phyloP scores from a whole-genome alignment of 2,113 vertebrate species.

The Pseudopipra pipra region DNA sequence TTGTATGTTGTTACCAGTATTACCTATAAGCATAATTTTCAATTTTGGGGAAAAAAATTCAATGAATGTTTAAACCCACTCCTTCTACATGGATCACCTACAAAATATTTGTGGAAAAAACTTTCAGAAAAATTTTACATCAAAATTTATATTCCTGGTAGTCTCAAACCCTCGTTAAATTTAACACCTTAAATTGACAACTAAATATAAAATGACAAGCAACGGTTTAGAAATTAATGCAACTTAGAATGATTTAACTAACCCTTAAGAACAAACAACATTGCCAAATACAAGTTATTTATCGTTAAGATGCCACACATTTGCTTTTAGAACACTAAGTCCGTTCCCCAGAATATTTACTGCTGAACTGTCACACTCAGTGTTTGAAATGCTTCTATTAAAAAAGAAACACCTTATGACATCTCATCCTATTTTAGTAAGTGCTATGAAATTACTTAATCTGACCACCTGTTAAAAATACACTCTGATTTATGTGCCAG shows the following conservation, averaged over 20 bases:
- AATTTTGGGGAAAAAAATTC: too few relatives aligned
- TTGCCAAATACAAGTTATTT: neutral
- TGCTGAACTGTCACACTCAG: neutral
- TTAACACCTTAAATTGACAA: neutral
- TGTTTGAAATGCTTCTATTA: neutral
- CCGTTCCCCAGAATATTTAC: neutral
- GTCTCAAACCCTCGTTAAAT: neutral
- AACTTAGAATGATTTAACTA: neutral
- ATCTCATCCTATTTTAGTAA: neutral
- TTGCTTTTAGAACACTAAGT: neutral
- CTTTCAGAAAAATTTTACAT: neutral
- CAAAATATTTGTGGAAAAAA: neutral
- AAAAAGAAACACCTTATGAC: neutral
- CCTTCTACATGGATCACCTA: neutral
- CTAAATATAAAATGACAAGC: neutral
- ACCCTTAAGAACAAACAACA: neutral
- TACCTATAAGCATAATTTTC: neutral
- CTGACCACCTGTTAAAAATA: neutral
- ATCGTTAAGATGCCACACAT: neutral
- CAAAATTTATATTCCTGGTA: neutral
- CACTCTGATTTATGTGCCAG: neutral
- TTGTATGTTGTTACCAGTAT: neutral
- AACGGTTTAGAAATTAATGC: neutral
- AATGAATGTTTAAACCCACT: neutral
- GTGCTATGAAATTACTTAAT: neutral